Evolutionary conservation across 2,888 invertebrate genomes (phyloP).

Genomic region (Trissolcus japonicus): DNA sequence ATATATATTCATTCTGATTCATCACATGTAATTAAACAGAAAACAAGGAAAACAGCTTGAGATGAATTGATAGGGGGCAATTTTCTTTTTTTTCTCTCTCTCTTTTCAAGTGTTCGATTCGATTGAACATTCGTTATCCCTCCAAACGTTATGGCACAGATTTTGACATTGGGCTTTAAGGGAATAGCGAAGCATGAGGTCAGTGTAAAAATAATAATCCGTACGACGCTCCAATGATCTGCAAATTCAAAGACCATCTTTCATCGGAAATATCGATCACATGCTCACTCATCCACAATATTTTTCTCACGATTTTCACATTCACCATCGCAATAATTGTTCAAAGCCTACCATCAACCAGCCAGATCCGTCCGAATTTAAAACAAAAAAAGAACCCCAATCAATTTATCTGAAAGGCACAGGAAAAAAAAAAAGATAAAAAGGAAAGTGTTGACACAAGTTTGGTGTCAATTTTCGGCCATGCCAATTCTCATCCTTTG

Average conservation of each 20-base stretch:
- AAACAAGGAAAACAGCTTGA: too few species aligned
- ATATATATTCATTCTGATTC: too few species aligned
- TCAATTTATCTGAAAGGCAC: too few species aligned
- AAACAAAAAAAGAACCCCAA: not conserved
- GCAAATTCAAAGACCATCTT: slow-evolving; percentile 72
- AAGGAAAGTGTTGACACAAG: too few species aligned
- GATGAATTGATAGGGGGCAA: too few species aligned
- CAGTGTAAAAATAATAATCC: slow-evolving; percentile 66
- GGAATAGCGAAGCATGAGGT: slow-evolving; percentile 54
- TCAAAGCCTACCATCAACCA: not conserved
- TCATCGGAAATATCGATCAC: slow-evolving; percentile 47
- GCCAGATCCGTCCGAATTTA: too few species aligned
- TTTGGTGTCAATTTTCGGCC: too few species aligned
- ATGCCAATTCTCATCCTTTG: slow-evolving; percentile 9
- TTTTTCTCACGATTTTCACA: slow-evolving; percentile 13
- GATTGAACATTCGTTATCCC: too few species aligned
- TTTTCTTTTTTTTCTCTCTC: too few species aligned
- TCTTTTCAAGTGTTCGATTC: too few species aligned
- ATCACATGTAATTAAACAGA: too few species aligned
- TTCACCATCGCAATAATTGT: slow-evolving; percentile 9
- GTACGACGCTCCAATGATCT: slow-evolving; percentile 70
- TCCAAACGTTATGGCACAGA: slow-evolving; percentile 4
- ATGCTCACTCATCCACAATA: slow-evolving; percentile 8
- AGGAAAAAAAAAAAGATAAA: too few species aligned
- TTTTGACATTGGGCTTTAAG: slow-evolving; percentile 23